Percentiles rank a stretch among this genome's conserved stretches.
Evolutionary conservation across 2,888 invertebrate genomes (phyloP).

Genomic region (Amaurobius ferox): DNA sequence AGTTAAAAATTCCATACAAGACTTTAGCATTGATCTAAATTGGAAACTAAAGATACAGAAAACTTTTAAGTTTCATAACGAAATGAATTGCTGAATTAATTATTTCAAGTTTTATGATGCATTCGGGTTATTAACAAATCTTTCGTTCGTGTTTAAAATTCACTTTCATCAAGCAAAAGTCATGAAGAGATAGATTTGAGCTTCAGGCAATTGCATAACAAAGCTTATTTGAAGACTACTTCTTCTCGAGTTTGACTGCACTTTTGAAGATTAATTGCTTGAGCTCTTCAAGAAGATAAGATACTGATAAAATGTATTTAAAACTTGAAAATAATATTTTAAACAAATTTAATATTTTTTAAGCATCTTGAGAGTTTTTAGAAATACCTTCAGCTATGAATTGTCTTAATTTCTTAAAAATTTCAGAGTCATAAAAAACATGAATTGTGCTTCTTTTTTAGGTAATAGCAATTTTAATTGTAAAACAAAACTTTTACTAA

Average conservation of each 20-base stretch:
- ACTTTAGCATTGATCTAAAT: neutral
- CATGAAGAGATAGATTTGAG: constrained; percentile 7
- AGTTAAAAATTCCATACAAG: neutral
- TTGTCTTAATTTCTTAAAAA: too few species aligned
- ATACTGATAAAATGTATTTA: too few species aligned
- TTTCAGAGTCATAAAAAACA: too few species aligned
- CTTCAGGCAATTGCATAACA: constrained; percentile 38
- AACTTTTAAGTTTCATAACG: constrained; percentile 12
- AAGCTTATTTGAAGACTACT: constrained; percentile 50
- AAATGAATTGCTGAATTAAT: constrained; percentile 22
- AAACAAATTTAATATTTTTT: too few species aligned
- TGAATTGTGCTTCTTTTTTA: too few species aligned
- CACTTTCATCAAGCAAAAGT: constrained; percentile 10
- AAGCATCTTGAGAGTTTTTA: too few species aligned
- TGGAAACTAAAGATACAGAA: neutral
- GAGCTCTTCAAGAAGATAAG: constrained; percentile 8
- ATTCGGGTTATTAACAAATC: constrained; percentile 34
- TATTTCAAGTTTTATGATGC: constrained; percentile 15
- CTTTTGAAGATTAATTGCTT: constrained; percentile 36
- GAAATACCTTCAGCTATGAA: too few species aligned
- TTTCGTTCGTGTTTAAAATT: constrained; percentile 26
- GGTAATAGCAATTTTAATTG: too few species aligned
- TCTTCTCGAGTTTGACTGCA: constrained; percentile 19
- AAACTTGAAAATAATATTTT: too few species aligned
- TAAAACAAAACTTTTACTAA: too few species aligned